Evolutionary conservation across 1,140 invertebrate genomes (phyloP), one percentile per base, ranked within the genome.

Genomic region (Zaprionus tsacasi): DNA sequence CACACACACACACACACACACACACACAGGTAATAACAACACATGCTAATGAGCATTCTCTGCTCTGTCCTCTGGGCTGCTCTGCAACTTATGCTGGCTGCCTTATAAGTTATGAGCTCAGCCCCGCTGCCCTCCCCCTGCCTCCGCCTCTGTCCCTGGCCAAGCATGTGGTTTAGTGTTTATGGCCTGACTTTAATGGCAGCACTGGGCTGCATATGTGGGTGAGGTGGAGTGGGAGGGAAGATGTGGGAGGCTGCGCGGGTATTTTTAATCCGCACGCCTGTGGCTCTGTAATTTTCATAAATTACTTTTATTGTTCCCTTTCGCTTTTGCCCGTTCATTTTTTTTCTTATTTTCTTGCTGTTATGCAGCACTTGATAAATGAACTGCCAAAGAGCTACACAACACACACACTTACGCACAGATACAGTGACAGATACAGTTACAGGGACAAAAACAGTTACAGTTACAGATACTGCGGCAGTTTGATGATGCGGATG

Each of bases 251-350:
- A 8, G 27, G 27, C 27, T 48, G 68, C 64, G 63, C 69, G 73
- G 60, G 83, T 73, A 80, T 83, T 88, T 88, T 88, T 91, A 88
- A 85, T 91, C 81, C 83, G 76, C 70, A 81, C 78, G 82, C 80
- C 82, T 88, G 88, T 71, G 89, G 89, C 74, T 71, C 66, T 79
- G 76, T 77, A 83, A 91, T 91, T 91, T 91, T 91, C 88, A 91
- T 91, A 91, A 91, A 91, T 91, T 88, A 91, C 88, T 91, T 91
- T 91, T 88, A 91, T 91, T 91, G 83, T 88, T 78, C 82, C 75
- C 73, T 69, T 58, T 58, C 57, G 81, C 70, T 83, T 70, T 56
- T 25, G 33, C 12, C 55, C 17, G n/a, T n/a, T n/a, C n/a, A n/a
- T 25, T 52, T 43, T 13, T 40, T 7, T 12, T 21, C 7, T 50